Conservation (phyloP, 2,888 invertebrate genomes). For the Tortrix viridana region DNA sequence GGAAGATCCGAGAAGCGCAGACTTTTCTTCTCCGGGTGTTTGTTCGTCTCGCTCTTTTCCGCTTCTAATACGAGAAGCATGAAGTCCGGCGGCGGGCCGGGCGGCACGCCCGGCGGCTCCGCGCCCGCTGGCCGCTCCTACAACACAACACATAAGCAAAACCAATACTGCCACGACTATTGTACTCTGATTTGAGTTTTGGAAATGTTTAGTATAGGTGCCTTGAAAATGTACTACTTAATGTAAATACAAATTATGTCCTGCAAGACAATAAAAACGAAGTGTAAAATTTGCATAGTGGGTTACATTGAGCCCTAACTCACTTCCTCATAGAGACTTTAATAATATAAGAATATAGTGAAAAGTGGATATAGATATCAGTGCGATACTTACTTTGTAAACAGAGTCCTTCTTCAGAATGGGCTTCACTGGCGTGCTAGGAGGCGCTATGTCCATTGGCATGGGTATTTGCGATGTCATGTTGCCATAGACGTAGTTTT, state of each 20-base stretch:
- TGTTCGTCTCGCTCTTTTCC: conserved; percentile 46
- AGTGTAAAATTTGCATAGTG: no score
- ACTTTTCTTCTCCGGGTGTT: conserved; percentile 75
- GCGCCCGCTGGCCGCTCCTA: conserved; percentile 73
- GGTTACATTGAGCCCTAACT: no score
- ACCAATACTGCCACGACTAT: neutral
- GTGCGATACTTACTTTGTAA: conserved; percentile 63
- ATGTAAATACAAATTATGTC: no score
- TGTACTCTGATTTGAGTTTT: neutral
- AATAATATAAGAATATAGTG: no score
- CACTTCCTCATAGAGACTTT: no score
- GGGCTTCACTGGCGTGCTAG: conserved; percentile 83
- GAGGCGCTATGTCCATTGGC: conserved; percentile 72
- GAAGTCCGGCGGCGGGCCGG: conserved; percentile 91
- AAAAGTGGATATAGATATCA: neutral
- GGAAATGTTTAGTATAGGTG: no score
- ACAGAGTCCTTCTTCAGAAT: conserved; percentile 90
- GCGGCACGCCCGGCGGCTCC: conserved; percentile 94
- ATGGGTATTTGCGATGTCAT: conserved; percentile 84
- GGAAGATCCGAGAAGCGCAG: conserved; percentile 86
- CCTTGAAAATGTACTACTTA: no score
- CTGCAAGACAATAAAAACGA: no score
- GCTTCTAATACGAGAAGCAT: conserved; percentile 77
- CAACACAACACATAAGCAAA: conserved; percentile 17
- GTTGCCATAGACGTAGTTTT: conserved; percentile 74